Evolutionary conservation across 1,140 invertebrate genomes (phyloP).

Genomic region (Drosophila busckii): DNA sequence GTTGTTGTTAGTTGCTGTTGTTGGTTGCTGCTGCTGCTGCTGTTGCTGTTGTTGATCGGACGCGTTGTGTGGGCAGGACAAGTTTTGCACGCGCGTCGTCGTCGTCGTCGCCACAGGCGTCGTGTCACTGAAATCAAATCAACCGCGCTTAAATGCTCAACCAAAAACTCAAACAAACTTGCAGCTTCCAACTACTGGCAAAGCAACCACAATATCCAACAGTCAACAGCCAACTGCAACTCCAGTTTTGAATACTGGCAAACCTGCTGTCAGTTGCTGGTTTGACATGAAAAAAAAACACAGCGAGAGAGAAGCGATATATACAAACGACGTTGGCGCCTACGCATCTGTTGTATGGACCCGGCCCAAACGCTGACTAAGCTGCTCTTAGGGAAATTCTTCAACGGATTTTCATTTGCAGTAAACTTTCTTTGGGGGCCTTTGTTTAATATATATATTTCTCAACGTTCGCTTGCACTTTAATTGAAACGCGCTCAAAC

Average conservation of each 20-base stretch:
- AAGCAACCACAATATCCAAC: not conserved
- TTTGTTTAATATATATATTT: constrained; percentile 46
- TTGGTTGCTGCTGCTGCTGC: constrained; percentile 12
- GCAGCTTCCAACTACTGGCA: constrained; percentile 30
- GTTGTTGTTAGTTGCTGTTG: constrained; percentile 7
- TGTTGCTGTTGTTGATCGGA: constrained; percentile 3
- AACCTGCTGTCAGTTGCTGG: constrained; percentile 72
- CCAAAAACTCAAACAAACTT: constrained; percentile 64
- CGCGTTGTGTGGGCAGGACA: constrained; percentile 43
- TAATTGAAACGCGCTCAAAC: constrained; percentile 46
- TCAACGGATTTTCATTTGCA: constrained; percentile 66
- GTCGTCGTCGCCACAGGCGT: constrained; percentile 53
- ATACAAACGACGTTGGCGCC: constrained; percentile 64
- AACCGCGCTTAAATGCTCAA: constrained; percentile 71
- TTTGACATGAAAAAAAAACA: constrained; percentile 69
- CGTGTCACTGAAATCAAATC: constrained; percentile 75
- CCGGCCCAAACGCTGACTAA: constrained; percentile 44
- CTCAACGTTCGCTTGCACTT: constrained; percentile 6
- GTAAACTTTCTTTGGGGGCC: constrained; percentile 59
- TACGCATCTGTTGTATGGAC: constrained; percentile 56
- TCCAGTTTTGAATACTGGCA: constrained; percentile 41
- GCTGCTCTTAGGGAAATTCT: constrained; percentile 71
- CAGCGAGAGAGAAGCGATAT: too few relatives aligned
- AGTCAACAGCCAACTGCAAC: too few relatives aligned
- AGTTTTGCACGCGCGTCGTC: constrained; percentile 43